Base-by-base conservation (phyloP, 2,888 invertebrate genomes). In the Noctua janthina region DNA sequence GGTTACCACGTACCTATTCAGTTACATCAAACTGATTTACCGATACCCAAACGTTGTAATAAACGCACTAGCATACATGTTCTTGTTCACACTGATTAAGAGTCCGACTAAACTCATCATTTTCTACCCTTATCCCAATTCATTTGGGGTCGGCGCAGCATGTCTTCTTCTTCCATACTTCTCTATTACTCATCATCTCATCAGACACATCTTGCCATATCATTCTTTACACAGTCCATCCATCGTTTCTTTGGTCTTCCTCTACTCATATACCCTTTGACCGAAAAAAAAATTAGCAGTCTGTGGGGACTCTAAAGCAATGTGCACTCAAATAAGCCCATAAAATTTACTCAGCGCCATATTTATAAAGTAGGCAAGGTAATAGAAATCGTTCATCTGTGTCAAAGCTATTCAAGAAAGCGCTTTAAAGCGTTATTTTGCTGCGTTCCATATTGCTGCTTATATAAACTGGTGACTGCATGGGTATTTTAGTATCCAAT, bases 401-500 rank as follows among this genome's bases (percentile, higher is more conserved):
- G 86, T 81, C 81, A 59, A 66, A 85, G 66, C 64, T 67, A 29
- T 85, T 72, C 71, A 54, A 54, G 70, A 85, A 73, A 70, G 35
- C 59, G 20, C 51, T 85, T 39, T 15, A 20, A 85, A 39, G 46
- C 81, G 54, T 13, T 54, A 85, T 85, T 83, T 74, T 46, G 23
- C 51, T 46, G 51, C 43, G 56, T 49, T 70, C 46, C 56, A 59
- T 82, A 85, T 51, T 85, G 64, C 59, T 13, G 10, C 68, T 67
- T 35, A 49, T 81, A 70, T 79, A 73, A 69, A 82, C 64, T 51
- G 15, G 43, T n/a, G 62, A 51, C 23, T 51, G 39, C 39, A 39
- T 39, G 62, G 71, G 66, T 83, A 83, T 83, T 85, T 85, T 66
- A 84, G 67, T 74, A 71, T 23, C 49, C 79, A 87, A 84, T 85